Conservation (phyloP, 1,140 invertebrate species). For the Lepidurus arcticus region DNA sequence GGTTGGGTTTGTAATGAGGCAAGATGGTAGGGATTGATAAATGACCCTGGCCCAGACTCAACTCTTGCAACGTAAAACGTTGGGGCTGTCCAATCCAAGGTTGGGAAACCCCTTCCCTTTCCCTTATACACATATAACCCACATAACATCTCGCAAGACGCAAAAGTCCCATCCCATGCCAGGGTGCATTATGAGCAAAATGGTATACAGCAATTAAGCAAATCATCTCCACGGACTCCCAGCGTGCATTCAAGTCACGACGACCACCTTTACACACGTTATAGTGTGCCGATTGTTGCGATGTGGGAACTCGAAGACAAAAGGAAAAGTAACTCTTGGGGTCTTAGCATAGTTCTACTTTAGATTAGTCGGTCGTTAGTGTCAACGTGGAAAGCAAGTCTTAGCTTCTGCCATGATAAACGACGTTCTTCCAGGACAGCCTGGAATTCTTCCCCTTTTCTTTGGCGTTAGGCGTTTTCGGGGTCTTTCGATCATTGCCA, state of each 20-base stretch:
- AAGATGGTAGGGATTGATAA: conserved; percentile 18
- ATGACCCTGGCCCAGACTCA: conserved; percentile 20
- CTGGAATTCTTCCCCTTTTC: background rate
- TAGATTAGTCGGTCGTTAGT: conserved; percentile 18
- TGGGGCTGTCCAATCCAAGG: background rate
- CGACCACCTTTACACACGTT: background rate
- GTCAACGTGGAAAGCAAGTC: conserved; percentile 5
- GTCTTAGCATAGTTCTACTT: conserved; percentile 22
- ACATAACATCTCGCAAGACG: background rate
- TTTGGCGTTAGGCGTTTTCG: background rate
- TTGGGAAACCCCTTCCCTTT: background rate
- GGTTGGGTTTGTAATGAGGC: background rate
- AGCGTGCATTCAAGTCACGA: background rate
- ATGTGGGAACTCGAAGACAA: background rate
- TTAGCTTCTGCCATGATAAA: conserved; percentile 3
- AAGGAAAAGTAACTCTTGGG: background rate
- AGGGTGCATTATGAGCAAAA: background rate
- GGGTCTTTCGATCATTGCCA: conserved; percentile 14
- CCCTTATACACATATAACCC: background rate
- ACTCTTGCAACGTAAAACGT: background rate
- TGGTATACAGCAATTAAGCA: background rate
- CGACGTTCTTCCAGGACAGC: background rate
- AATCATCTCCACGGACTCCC: background rate
- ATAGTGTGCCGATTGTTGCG: background rate
- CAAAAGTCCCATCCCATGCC: background rate